A percentile compares a stretch with the other conserved stretches of the same genome.
These are phyloP conservation scores for Trichopria drosophilae DNA, from an alignment of 2,888 invertebrate species.

Conservation along the genomic window DNA sequence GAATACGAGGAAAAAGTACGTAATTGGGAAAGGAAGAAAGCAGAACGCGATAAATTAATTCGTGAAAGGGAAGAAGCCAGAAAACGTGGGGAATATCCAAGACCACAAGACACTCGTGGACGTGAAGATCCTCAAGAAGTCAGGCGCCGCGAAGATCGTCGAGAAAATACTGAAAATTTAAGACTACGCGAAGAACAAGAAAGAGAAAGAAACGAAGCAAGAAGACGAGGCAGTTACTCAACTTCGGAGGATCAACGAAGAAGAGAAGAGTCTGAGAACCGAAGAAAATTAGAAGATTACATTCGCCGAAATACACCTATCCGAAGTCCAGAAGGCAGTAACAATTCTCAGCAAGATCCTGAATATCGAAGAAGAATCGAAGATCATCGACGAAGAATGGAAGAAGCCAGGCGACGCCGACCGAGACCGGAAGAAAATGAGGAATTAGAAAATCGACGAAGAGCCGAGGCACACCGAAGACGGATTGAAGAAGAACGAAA, in stretches of 20 bases:
- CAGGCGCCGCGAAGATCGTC: slow-evolving; percentile 2
- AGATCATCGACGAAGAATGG: too few relatives aligned
- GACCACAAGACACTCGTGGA: background rate
- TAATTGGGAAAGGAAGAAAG: slow-evolving; percentile 12
- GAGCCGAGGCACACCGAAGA: too few relatives aligned
- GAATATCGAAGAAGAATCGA: too few relatives aligned
- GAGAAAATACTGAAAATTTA: slow-evolving; percentile 3
- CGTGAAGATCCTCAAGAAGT: background rate
- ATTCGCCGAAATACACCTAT: slow-evolving; percentile 46
- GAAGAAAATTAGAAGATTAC: slow-evolving; percentile 45
- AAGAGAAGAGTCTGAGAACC: slow-evolving; percentile 31
- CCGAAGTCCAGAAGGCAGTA: too few relatives aligned
- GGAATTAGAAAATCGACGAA: too few relatives aligned
- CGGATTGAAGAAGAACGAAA: slow-evolving; percentile 13
- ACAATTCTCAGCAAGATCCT: too few relatives aligned
- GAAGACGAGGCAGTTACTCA: too few relatives aligned
- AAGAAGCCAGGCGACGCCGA: too few relatives aligned
- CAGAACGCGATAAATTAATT: slow-evolving; percentile 14
- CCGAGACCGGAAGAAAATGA: too few relatives aligned
- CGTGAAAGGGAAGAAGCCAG: slow-evolving; percentile 9
- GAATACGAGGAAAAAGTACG: slow-evolving; percentile 14
- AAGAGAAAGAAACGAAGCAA: too few relatives aligned
- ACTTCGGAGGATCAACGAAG: background rate
- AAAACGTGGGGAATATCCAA: slow-evolving; percentile 9
- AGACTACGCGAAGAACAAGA: too few relatives aligned